A percentile compares a stretch with the other conserved stretches of the same genome.
Evolutionary conservation across 2,888 invertebrate genomes (phyloP).

Genomic region (Galeopsomyia nigrocyanea): DNA sequence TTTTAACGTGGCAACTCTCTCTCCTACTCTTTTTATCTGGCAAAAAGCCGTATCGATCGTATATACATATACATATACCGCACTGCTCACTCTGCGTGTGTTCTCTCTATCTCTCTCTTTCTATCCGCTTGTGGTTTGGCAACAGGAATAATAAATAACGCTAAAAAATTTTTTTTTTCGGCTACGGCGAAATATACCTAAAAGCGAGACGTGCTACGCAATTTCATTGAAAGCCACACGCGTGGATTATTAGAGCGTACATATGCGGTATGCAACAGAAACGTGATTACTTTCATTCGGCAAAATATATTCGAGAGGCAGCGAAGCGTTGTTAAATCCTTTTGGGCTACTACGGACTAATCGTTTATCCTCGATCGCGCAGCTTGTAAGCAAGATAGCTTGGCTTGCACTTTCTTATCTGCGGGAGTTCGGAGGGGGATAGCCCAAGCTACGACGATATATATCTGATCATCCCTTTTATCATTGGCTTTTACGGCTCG

Average conservation of each 20-base stretch:
- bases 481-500: slow-evolving; percentile 33
- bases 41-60: too few species aligned
- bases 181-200: too few species aligned
- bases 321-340: slow-evolving; percentile 19
- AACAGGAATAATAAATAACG: slow-evolving; percentile 5
- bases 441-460: background rate
- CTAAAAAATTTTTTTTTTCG: background rate
- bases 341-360: slow-evolving; percentile 27
- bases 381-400: background rate
- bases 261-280: background rate
- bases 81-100: too few species aligned
- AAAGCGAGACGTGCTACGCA: too few species aligned
- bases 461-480: slow-evolving; percentile 40
- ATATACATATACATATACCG: too few species aligned
- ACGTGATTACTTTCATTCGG: slow-evolving; percentile 16
- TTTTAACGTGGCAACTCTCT: slow-evolving; percentile 1
- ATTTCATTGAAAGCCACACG: too few species aligned
- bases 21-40: too few species aligned
- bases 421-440: background rate
- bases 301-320: slow-evolving; percentile 24
- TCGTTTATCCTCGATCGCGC: slow-evolving; percentile 18
- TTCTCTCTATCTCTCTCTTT: too few species aligned
- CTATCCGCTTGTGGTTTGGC: background rate
- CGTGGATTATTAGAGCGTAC: too few species aligned
- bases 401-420: slow-evolving; percentile 43